Percentiles rank a stretch among this genome's conserved stretches.
phyloP scores from a whole-genome alignment of 1,140 invertebrate genomes.

The Drosophila arawakana region DNA sequence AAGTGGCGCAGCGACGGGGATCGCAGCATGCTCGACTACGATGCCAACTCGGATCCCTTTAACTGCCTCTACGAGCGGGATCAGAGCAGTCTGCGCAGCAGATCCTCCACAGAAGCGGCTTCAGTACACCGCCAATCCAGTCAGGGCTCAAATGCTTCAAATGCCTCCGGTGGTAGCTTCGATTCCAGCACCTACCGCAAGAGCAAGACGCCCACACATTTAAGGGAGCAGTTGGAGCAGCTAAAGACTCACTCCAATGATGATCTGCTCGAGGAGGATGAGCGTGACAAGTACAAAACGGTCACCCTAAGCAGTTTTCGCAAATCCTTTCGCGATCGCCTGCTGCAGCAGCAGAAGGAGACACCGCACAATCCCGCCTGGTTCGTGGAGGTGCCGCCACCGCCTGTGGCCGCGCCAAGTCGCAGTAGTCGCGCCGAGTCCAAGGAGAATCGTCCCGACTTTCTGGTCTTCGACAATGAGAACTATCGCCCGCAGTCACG shows the following conservation, averaged over 20 bases:
- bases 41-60: constrained; percentile 78
- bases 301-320: constrained; percentile 82
- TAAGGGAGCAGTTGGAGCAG: constrained; percentile 75
- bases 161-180: constrained; percentile 62
- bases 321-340: constrained; percentile 80
- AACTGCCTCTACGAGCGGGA: constrained; percentile 77
- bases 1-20: constrained; percentile 77
- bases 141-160: constrained; percentile 39
- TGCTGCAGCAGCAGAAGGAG: constrained; percentile 76
- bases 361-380: constrained; percentile 79
- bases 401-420: constrained; percentile 3
- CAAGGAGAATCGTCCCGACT: constrained; percentile 79
- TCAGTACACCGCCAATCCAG: constrained; percentile 55
- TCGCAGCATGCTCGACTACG: constrained; percentile 72
- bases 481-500: constrained; percentile 79
- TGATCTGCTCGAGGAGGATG: constrained; percentile 69
- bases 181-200: constrained; percentile 79
- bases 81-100: constrained; percentile 59
- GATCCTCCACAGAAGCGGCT: constrained; percentile 8
- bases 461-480: constrained; percentile 79
- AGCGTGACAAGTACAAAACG: constrained; percentile 78
- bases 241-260: constrained; percentile 73
- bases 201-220: constrained; percentile 67
- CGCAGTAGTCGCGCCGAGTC: constrained; percentile 18
- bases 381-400: constrained; percentile 79